Evolutionary conservation across 2,888 invertebrate species (phyloP).

Genomic region (Drosophila sordidula): DNA sequence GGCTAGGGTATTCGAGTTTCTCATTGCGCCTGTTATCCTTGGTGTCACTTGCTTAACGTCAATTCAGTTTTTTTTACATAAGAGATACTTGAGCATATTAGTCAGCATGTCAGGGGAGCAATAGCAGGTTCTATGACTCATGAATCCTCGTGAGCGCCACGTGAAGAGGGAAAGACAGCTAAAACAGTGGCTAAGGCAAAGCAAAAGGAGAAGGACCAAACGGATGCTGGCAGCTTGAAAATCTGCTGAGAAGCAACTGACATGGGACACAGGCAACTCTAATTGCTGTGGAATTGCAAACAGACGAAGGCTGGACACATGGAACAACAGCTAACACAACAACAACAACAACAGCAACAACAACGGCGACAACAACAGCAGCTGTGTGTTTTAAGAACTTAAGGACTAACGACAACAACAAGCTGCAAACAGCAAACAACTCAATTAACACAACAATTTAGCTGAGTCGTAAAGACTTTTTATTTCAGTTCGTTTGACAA

Average conservation of each 20-base stretch:
- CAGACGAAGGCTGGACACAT: conserved; percentile 33
- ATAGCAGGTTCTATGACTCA: conserved; percentile 25
- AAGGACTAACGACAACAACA: conserved; percentile 23
- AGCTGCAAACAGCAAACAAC: conserved; percentile 47
- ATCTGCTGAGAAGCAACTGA: conserved; percentile 60
- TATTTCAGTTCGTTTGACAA: conserved; percentile 13
- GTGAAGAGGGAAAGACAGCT: neutral
- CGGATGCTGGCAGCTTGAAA: conserved; percentile 42
- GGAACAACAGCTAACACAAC: conserved; percentile 40
- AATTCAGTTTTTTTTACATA: conserved; percentile 16
- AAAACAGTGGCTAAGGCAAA: conserved; percentile 6
- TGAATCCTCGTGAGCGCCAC: conserved; percentile 4
- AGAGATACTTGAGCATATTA: conserved; percentile 43
- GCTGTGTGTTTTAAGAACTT: neutral
- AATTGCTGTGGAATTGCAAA: conserved; percentile 70
- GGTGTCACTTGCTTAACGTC: conserved; percentile 3
- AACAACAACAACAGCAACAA: conserved; percentile 24
- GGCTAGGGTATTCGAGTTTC: conserved; percentile 11
- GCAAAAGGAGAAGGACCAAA: conserved; percentile 14
- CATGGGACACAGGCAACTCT: conserved; percentile 68
- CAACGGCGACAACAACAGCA: too few species aligned
- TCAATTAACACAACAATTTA: conserved; percentile 66
- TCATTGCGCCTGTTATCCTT: neutral
- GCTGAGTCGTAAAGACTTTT: conserved; percentile 35
- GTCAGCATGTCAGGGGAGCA: conserved; percentile 42